A percentile compares a stretch with the other conserved stretches of the same genome.
Conservation (phyloP, 2,113 vertebrate species). For the Aspiorhynchus laticeps region DNA sequence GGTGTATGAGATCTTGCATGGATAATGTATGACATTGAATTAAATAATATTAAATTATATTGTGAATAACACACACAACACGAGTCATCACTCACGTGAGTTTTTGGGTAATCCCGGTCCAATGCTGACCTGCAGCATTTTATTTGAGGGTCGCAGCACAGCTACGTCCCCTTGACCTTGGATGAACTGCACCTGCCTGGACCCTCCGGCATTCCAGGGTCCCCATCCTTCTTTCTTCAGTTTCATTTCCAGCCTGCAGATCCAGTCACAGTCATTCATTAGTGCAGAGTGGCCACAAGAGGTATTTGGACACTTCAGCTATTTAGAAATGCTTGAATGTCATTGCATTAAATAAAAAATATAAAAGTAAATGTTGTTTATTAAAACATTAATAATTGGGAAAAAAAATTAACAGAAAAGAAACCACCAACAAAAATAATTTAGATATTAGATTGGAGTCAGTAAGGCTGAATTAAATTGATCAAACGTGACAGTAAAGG, state of each 20-base stretch:
- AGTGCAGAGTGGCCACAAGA: no score
- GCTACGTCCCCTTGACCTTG: conserved; percentile 86
- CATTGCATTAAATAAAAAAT: not conserved
- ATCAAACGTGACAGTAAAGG: not conserved
- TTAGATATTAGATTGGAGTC: not conserved
- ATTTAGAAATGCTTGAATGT: not conserved
- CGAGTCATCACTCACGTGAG: conserved; percentile 82
- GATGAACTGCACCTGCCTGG: conserved; percentile 89
- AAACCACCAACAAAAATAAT: not conserved
- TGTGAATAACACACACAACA: not conserved
- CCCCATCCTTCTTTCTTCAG: conserved; percentile 98
- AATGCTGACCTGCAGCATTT: conserved; percentile 95
- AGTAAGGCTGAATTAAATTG: not conserved
- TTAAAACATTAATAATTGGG: not conserved
- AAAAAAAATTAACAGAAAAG: not conserved
- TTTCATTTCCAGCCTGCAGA: conserved; percentile 90
- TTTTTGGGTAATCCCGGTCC: conserved; percentile 93
- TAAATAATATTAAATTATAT: not conserved
- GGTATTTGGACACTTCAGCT: not conserved
- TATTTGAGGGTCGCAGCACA: conserved; percentile 88
- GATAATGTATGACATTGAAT: no score
- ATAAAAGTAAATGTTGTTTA: not conserved
- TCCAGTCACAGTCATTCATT: conserved; percentile 3
- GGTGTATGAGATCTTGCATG: conserved; percentile 5
- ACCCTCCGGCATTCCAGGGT: conserved; percentile 87